phyloP scores from a whole-genome alignment of 2,113 vertebrate genomes.

The Phrynosoma platyrhinos region DNA sequence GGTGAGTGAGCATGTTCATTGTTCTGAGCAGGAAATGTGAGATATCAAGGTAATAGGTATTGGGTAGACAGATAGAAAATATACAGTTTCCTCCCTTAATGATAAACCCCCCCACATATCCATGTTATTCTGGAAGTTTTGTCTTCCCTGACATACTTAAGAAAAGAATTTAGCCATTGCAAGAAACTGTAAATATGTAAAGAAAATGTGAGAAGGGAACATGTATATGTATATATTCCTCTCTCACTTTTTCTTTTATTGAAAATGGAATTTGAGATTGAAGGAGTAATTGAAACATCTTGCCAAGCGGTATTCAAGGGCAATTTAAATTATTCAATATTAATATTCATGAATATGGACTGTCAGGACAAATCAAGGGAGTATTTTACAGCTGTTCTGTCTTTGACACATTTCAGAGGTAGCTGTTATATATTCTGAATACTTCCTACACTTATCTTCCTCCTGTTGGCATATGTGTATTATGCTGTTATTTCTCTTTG shows the following conservation, averaged over 20 bases:
- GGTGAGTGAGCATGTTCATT: not conserved
- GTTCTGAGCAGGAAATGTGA: not conserved
- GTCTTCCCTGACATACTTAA: conserved; percentile 24
- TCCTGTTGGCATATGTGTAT: conserved; percentile 39
- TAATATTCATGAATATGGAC: conserved; percentile 51
- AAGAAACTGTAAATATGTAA: not conserved
- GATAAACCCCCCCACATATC: not conserved
- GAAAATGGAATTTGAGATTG: conserved; percentile 31
- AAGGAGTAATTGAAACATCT: conserved; percentile 47
- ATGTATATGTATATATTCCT: conserved; percentile 33
- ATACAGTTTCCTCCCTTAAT: not conserved
- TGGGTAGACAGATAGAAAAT: no score
- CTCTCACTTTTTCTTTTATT: conserved; percentile 36
- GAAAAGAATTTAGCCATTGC: conserved; percentile 46
- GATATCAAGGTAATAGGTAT: no score
- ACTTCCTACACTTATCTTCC: not conserved
- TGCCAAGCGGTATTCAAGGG: conserved; percentile 8
- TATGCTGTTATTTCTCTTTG: conserved; percentile 46
- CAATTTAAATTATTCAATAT: conserved; percentile 53
- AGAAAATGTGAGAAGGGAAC: no score
- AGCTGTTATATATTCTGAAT: not conserved
- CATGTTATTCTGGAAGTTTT: not conserved
- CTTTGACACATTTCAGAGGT: not conserved
- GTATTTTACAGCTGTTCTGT: conserved; percentile 48
- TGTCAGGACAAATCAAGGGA: conserved; percentile 45